A percentile compares a stretch with the other conserved stretches of the same genome.
phyloP scores from a whole-genome alignment of 1,140 invertebrate species.

The Drosophila tropicalis region DNA sequence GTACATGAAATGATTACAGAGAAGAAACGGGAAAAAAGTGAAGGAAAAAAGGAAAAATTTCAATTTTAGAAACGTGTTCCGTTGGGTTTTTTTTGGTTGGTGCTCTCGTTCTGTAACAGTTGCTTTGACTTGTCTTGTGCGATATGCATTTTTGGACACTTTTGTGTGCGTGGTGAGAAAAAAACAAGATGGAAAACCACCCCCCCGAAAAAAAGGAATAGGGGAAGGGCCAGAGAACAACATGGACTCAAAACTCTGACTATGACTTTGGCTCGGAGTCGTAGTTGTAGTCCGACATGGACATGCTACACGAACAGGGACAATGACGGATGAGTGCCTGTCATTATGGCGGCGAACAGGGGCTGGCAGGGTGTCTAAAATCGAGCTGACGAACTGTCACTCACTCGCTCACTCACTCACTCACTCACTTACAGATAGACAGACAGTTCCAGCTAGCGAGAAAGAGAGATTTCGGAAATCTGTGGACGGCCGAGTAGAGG shows the following conservation, averaged over 20 bases:
- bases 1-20: constrained; percentile 77
- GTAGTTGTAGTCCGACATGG: constrained; percentile 1
- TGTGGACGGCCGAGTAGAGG: constrained; percentile 19
- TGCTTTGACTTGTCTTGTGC: constrained; percentile 74
- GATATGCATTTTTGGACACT: constrained; percentile 69
- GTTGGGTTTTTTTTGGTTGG: constrained; percentile 26
- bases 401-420: constrained; percentile 44
- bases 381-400: constrained; percentile 78
- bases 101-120: constrained; percentile 33
- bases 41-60: constrained; percentile 55
- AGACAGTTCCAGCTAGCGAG: constrained; percentile 13
- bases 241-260: constrained; percentile 29
- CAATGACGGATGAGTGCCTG: constrained; percentile 76
- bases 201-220: constrained; percentile 39
- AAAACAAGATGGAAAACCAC: constrained; percentile 37
- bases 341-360: constrained; percentile 66
- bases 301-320: constrained; percentile 51
- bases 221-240: constrained; percentile 17
- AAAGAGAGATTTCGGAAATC: constrained; percentile 55
- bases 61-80: constrained; percentile 80
- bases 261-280: constrained; percentile 28
- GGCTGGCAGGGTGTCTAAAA: constrained; percentile 71
- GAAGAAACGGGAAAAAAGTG: constrained; percentile 22
- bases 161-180: constrained; percentile 48
- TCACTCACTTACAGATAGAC: constrained; percentile 14